Base-by-base conservation (phyloP, 2,888 invertebrate species). In the Athalia rosae region DNA sequence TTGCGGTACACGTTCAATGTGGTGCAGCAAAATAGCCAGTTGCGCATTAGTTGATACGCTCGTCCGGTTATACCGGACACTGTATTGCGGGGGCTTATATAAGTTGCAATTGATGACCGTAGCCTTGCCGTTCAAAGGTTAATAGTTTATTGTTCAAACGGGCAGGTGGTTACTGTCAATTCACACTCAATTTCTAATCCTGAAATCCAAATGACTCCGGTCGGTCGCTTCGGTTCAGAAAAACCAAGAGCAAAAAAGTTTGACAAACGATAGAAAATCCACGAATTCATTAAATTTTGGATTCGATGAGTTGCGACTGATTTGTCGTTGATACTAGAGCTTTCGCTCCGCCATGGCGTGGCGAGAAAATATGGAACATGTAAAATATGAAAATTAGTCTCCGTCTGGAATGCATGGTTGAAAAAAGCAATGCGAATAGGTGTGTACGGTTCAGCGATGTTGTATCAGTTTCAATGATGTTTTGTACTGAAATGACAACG, bases 41-140 rank as follows among this genome's bases (percentile, higher is more conserved):
- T 53, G 7, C 43, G 63, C 28, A 28, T 63, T 15, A 47, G n/a
- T 48, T 4, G 45, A 48, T 53, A 56, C 53, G 13, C 50, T 43
- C 43, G 69, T 53, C 53, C 43, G 69, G 69, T 69, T 69, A 50
- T 69, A 41, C 41, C 6, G 59, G 59, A 58, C 56, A 45, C 4
- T 9, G 9, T 53, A 73, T 59, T 59, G 59, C 59, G 59, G 45
- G 59, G 59, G 45, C 45, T 87, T 87, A 85, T 78, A 79, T 84
- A 87, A 87, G 84, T 81, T 61, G 79, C 82, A 82, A 85, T 85
- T 85, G 85, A 84, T 84, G 28, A 80, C 81, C 79, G 78, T 80
- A 84, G 81, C 85, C 84, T 84, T 84, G 84, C 81, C 81, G 82
- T 83, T 84, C 81, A 82, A 79, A 80, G 77, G 81, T 81, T 84